phyloP scores from a whole-genome alignment of 2,888 invertebrate genomes.

The Parnassius glacialis region DNA sequence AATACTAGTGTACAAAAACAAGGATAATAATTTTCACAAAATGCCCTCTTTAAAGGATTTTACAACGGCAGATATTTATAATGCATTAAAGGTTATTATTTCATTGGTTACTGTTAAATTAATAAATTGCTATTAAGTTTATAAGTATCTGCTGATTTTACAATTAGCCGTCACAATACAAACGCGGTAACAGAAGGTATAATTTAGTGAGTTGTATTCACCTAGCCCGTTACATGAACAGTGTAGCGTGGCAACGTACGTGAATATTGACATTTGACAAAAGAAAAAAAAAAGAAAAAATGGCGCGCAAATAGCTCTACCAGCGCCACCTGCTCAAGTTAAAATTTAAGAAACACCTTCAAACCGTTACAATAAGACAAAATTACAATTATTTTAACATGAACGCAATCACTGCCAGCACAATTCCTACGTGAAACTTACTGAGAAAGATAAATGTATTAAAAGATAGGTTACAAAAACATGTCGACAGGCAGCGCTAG shows the following conservation, averaged over 20 bases:
- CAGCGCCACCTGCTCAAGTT: conserved; percentile 70
- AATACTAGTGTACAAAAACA: neutral
- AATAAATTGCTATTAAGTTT: conserved; percentile 8
- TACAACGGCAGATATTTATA: conserved; percentile 26
- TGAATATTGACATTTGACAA: conserved; percentile 12
- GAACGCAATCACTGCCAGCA: conserved; percentile 72
- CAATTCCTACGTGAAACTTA: conserved; percentile 32
- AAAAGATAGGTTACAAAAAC: conserved; percentile 23
- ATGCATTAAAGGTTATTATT: neutral
- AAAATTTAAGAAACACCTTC: conserved; percentile 18
- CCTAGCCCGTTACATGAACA: conserved; percentile 44
- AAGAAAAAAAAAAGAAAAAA: conserved; percentile 53
- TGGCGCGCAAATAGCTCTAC: conserved; percentile 67
- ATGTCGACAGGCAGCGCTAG: conserved; percentile 32
- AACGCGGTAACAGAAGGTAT: conserved; percentile 15
- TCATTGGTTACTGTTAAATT: neutral
- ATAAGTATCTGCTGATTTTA: conserved; percentile 29
- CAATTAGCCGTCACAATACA: conserved; percentile 14
- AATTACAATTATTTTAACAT: conserved; percentile 25
- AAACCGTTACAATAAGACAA: conserved; percentile 1
- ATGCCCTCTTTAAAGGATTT: conserved; percentile 33
- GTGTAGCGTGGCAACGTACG: conserved; percentile 68
- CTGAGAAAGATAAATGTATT: conserved; percentile 26
- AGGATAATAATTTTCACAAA: conserved; percentile 33
- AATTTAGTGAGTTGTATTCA: conserved; percentile 40